Base-by-base conservation (phyloP, 2,113 vertebrate species). In the Hylia prasina region DNA sequence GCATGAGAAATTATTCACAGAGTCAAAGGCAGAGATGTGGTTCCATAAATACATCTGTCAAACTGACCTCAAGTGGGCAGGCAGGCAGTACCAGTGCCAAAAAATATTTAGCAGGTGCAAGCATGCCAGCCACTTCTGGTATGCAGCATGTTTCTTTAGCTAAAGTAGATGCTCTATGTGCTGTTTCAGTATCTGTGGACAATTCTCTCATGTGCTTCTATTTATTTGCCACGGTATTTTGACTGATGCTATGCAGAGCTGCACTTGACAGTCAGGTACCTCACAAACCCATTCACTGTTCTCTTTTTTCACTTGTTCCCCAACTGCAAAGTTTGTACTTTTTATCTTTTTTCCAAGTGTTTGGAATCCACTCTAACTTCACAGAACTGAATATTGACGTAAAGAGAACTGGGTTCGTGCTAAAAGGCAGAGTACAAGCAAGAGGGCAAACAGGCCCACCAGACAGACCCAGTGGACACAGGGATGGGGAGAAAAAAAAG, bases 51-150 rank as follows among this genome's bases (percentile, higher is more conserved):
- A 68, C 30, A 61, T 92, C 86, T 60, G 90, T 93, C 68, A 92
- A 93, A 93, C 85, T 89, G 88, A 90, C 78, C 85, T 87, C 92
- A 95, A 92, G 76, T 75, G 73, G 88, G 76, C 51, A 86, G 76
- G 28, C 92, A 60, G 44, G 47, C 87, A 68, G 35, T 84, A 83
- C 66, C 76, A 15, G 15, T 86, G 85, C 90, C 94, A 96, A 92
- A 90, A 94, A 94, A 81, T 95, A 96, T 83, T 95, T 93, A 96
- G 82, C 90, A 92, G 90, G 93, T 96, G 82, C 64, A 93, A 95
- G 69, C 92, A 90, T 92, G 94, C 92, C 94, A 96, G 90, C 37
- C 92, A 87, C 56, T 93, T 94, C 68, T 70, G 79, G 72, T 80
- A 92, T 73, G 85, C 60, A 88, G 60, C 33, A 42, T 92, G 51